Percentiles rank a stretch among this genome's conserved stretches.
phyloP scores from a whole-genome alignment of 2,797 vertebrate genomes.

The Phylloscopus collybita region DNA sequence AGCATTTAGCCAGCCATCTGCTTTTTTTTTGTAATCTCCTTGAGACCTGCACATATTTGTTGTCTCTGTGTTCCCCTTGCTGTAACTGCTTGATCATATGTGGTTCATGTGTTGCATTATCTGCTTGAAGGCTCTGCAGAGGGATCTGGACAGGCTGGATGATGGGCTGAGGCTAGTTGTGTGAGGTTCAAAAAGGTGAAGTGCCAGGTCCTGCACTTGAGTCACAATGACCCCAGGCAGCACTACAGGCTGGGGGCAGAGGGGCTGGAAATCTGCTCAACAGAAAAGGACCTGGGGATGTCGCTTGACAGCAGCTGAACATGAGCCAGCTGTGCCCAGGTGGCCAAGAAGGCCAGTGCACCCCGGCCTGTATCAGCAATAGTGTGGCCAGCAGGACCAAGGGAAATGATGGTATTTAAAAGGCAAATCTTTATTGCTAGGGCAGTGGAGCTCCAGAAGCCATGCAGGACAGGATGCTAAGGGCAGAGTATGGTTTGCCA shows the following conservation, averaged over 20 bases:
- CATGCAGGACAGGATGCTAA: neutral
- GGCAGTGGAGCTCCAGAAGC: neutral
- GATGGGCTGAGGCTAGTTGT: neutral
- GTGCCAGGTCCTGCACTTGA: neutral
- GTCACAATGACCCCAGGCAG: neutral
- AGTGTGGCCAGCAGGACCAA: neutral
- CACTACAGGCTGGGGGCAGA: neutral
- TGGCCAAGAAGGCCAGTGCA: neutral
- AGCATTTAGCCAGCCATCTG: neutral
- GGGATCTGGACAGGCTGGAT: neutral
- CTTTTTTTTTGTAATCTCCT: neutral
- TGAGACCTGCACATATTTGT: neutral
- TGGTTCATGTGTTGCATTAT: neutral
- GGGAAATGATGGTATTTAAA: neutral
- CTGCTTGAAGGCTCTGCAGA: neutral
- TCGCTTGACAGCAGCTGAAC: fast-evolving
- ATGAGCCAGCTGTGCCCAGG: neutral
- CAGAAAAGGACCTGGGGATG: neutral
- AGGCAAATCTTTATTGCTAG: neutral
- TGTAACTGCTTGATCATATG: neutral
- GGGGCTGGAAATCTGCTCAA: neutral
- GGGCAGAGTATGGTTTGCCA: neutral
- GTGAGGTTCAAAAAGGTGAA: neutral
- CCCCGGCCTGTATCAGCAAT: neutral
- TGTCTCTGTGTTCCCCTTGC: neutral